Conservation (phyloP, 2,113 vertebrate species). For the Nansenia antarctica region DNA sequence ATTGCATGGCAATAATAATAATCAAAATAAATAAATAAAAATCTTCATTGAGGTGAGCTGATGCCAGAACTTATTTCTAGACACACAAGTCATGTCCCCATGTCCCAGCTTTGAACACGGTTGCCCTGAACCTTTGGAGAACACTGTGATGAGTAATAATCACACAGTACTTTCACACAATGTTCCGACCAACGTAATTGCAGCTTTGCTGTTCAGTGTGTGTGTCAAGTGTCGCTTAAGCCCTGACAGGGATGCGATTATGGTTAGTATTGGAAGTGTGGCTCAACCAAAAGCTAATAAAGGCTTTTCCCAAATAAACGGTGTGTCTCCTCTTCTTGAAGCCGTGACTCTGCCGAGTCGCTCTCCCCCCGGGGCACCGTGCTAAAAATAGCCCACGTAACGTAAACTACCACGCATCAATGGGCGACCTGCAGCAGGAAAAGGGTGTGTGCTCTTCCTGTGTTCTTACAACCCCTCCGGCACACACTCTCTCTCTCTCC, state of each 20-base stretch:
- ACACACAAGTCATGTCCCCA: too few relatives aligned
- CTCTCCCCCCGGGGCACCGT: conserved; percentile 29
- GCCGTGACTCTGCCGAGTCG: conserved; percentile 20
- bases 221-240: neutral
- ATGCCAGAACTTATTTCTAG: too few relatives aligned
- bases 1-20: too few relatives aligned
- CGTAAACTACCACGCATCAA: conserved; percentile 54
- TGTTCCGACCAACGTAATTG: too few relatives aligned
- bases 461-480: conserved; percentile 38
- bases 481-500: neutral
- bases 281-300: neutral
- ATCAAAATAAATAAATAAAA: too few relatives aligned
- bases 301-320: neutral
- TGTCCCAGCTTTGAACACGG: too few relatives aligned
- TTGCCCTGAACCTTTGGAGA: too few relatives aligned
- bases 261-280: neutral
- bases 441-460: conserved; percentile 74
- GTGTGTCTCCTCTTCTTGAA: conserved; percentile 1
- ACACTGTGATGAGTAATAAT: too few relatives aligned
- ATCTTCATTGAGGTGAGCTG: too few relatives aligned
- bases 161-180: too few relatives aligned
- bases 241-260: neutral
- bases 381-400: conserved; percentile 52
- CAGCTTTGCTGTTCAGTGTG: too few relatives aligned
- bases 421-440: conserved; percentile 67